Base-by-base conservation (phyloP, 2,113 vertebrate genomes). In the Peucedramus taeniatus region DNA sequence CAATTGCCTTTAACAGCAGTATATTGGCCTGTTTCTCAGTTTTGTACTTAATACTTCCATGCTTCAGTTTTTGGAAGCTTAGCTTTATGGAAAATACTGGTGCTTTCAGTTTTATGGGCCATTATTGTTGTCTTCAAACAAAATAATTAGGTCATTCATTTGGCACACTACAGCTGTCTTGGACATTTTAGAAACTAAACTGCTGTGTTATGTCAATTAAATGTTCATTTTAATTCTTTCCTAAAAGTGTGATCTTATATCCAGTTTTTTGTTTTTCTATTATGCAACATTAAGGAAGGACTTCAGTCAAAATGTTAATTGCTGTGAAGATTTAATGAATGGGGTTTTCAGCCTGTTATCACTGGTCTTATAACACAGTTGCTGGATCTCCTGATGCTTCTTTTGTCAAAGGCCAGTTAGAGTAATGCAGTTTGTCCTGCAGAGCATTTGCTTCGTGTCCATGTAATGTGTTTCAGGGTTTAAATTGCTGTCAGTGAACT, bases 131-230 rank as follows among this genome's bases (percentile, higher is more conserved):
- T 83, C 75, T 90, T 95, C 76, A 81, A 87, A 75, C 9, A 10
- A 86, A 97, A 86, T 85, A 79, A 68, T 95, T 93, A 89, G 86
- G 88, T 95, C 88, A 94, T 88, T 49, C 18, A 44, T 93, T 94
- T 95, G 96, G 89, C 93, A 83, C 16, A 24, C 63, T 83, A 68
- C 60, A 92, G 87, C 81, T 76, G 75, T 69, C 60, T 56, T 89
- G 39, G 82, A 85, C 33, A 3, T n/a, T 76, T 89, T 93, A 40
- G 70, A 78, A 93, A 68, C 42, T 53, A 64, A 78, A 90, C 27
- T 66, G 45, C 42, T 57, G 49, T 59, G 30, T 93, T 90, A 37
- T 63, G 18, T 83, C 14, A 92, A 57, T 90, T 77, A 66, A 90
- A 39, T 54, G 22, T 53, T 93, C 3, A 5, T 83, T 93, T 93